Evolutionary conservation across 2,113 vertebrate species (phyloP), one percentile per base, ranked within the genome.

Genomic region (Laticauda laticaudata): DNA sequence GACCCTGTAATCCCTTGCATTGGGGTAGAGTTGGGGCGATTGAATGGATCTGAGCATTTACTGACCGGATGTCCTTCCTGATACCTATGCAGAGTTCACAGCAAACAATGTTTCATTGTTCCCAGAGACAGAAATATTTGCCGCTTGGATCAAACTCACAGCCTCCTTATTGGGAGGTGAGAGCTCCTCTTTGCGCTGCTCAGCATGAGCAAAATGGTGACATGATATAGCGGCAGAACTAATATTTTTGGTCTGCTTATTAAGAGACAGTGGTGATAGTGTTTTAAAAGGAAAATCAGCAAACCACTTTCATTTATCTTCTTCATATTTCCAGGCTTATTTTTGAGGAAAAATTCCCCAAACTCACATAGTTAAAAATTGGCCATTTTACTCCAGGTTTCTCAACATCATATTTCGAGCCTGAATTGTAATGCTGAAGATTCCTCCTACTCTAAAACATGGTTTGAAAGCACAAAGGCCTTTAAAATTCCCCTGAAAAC

Each of bases 11-110:
- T 64, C 59, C 26, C 26, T 64, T 29, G 26, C 10, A 64, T 64
- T 1, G 3, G 59, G 59, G 26, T 64, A 29, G 3, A 64, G 10
- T 64, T 3, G 0, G 3, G 26, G 3, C 0, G 3, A 29, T 4
- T 64, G 59, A 64, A 64, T 64, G 26, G 59, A 64, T 10, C 59
- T 64, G 59, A 64, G 26, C 10, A 3, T 64, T 64, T 64, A 64
- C 26, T 64, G 11, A 64, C 59, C 0, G 1, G 11, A 61, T 61
- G 59, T 9, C 24, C 59, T 29, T 61, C 9, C 59, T 61, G 26
- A 61, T 5, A 11, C 59, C 24, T 61, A 61, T 3, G 26, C 10
- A 26, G 24, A 64, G 26, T 64, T 29, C 59, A 64, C 26, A 64
- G 59, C 10, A 64, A 64, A 64, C 59, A 64, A 64, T 2, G 59